Base-by-base conservation (phyloP, 2,113 vertebrate species). In the Melanerpes aurifrons region DNA sequence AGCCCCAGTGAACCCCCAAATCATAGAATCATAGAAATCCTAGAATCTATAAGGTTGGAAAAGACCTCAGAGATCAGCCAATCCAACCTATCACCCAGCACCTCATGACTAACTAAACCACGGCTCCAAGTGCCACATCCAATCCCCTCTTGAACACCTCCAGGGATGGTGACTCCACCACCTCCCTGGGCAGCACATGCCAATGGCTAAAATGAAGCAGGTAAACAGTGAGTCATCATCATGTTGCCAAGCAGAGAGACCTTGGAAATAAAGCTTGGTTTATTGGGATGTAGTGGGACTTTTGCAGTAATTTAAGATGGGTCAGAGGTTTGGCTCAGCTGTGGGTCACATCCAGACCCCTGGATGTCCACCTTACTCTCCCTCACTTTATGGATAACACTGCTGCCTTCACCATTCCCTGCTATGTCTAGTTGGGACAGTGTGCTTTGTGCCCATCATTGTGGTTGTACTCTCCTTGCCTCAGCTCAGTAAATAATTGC, bases 381-480 rank as follows among this genome's bases (percentile, higher is more conserved):
- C 12, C 35, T 91, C 6, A 5, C 61, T 64, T 82, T 25, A 6
- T 25, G 56, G 45, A 19, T 56, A 82, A 58, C 1, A 4, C 21
- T 71, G 40, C 82, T 82, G 63, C 45, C 35, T 43, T 61, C 3
- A 1, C 22, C 3, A 1, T 61, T 71, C 45, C 54, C 50, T 79
- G 40, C 64, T 58, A 2, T 31, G 7, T 21, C 40, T 82, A 68
- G 4, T 17, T 70, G 68, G 35, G 47, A 29, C 28, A 22, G 48
- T 1, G 6, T 7, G 19, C n/a, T 80, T 80, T 61, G 69, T 57
- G 48, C 40, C 37, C 4, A 1, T 29, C 28, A 3, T 5, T 0
- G 0, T 11, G 15, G 16, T 3, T 84, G 35, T 68, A 71, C 16
- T 88, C 64, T 58, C 31, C 48, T 71, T 58, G 28, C 25, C 78